Evolutionary conservation across 1,140 invertebrate species (phyloP), one percentile per base, ranked within the genome.

Genomic region (Neotoxoptera formosana): DNA sequence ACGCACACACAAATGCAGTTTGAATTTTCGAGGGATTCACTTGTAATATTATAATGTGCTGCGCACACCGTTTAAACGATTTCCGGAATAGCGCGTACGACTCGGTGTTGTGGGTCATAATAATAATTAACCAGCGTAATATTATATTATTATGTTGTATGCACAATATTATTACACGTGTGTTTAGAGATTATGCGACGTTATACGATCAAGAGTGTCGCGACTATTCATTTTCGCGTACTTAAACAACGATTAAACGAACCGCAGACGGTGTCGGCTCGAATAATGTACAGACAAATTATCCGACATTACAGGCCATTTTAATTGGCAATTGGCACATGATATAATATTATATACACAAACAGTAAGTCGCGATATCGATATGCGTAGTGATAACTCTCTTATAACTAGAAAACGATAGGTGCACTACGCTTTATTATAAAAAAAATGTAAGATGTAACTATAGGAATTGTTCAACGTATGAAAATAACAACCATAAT

Each of bases 111-210:
- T n/a, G 17, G 60, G 60, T 76, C 6, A 76, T 76, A 76, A 76
- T 76, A 76, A 76, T 76, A n/a, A 76, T 76, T 76, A 76, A 76
- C 60, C n/a, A 76, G n/a, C 8, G n/a, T 76, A 76, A 76, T 76
- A 17, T n/a, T 6, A 76, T n/a, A 76, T 2, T 60, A 30, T 60
- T 25, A n/a, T n/a, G n/a, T 30, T n/a, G 11, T 76, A n/a, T 2
- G n/a, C 6, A 76, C 60, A 76, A n/a, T 76, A 76, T 76, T n/a
- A 76, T n/a, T 76, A 76, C n/a, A 76, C 14, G 1, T 1, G 30
- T 76, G 17, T 76, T 76, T 34, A n/a, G n/a, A 76, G 14, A 76
- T 76, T 76, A 76, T 34, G 30, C 4, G 60, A n/a, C 30, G 14
- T 76, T 67, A 67, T 14, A 20, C 14, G 14, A 17, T 76, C n/a